Evolutionary conservation across 2,113 vertebrate genomes (phyloP).

Genomic region (Xiphorhynchus elegans): DNA sequence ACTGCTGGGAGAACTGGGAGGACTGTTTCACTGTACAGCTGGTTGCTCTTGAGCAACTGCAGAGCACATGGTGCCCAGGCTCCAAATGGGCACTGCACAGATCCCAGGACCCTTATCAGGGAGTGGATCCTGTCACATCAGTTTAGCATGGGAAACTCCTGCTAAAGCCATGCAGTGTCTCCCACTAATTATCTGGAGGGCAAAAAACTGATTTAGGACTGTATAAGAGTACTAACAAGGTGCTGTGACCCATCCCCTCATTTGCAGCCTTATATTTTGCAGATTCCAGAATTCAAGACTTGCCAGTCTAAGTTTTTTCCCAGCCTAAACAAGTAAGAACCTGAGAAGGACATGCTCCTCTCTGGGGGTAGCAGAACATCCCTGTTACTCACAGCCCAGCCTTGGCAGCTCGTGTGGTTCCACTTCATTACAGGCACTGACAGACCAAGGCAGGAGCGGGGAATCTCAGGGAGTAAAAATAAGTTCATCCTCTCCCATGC

Average conservation of each 20-base stretch:
- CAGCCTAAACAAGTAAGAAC: not conserved
- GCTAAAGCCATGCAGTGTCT: not conserved
- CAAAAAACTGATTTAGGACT: not conserved
- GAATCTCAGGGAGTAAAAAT: not conserved
- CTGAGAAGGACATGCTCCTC: not conserved
- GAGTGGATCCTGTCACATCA: not conserved
- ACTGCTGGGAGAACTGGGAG: not conserved
- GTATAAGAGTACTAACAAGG: not conserved
- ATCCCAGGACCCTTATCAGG: not conserved
- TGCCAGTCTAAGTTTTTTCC: not conserved
- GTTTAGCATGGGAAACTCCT: not conserved
- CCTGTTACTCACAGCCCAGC: not conserved
- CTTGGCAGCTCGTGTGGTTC: not conserved
- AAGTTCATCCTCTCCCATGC: not conserved
- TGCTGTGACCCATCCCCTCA: not conserved
- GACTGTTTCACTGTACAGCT: not conserved
- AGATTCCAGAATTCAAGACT: not conserved
- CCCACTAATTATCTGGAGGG: not conserved
- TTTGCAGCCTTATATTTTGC: not conserved
- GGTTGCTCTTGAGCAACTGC: not conserved
- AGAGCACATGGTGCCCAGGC: not conserved
- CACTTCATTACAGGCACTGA: not conserved
- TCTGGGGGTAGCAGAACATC: not conserved
- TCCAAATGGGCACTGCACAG: not conserved
- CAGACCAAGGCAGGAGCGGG: not conserved